Evolutionary conservation across 2,888 invertebrate species (phyloP), one percentile per base, ranked within the genome.

Genomic region (Polymixis flavicincta): DNA sequence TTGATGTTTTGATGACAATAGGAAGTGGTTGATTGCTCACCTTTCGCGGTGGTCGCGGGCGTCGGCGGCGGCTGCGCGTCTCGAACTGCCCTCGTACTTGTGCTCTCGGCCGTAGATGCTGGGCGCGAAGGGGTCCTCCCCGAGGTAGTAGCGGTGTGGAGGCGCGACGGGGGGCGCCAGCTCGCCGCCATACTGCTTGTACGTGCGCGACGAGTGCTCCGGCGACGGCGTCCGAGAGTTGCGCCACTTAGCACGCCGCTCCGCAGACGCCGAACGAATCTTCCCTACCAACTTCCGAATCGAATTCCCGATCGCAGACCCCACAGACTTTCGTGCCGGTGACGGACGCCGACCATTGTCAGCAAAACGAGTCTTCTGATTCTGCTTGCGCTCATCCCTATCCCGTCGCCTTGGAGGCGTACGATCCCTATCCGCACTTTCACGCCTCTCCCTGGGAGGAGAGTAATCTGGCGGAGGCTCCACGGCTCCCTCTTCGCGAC

Each of bases 31-130:
- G 77, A 76, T 78, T 52, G 88, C 95, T 94, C 85, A 97, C 97
- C 97, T 90, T 92, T 97, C 94, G 88, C 96, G 92, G 82, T 93
- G 92, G 86, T 95, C 95, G 86, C 96, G 95, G 89, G 92, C 90
- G 93, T 95, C 95, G 85, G 89, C 88, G 80, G 91, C 94, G 91
- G 93, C 93, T 88, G 93, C 90, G 89, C 97, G 95, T 88, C 95
- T 95, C 80, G 97, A 95, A 93, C 97, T 97, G 90, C 97, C 97
- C 93, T 98, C 98, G 95, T 98, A 98, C 92, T 98, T 98, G 94
- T 98, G 98, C 94, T 98, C 98, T 89, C 98, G 97, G 82, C 98
- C 98, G 93, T 98, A 98, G 92, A 98, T 98, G 94, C 98, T 98
- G 83, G 98, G 98, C 75, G 98, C 98, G 93, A 98, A 98, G 48